These are phyloP conservation scores for Rhinoderma darwinii DNA, from an alignment of 2,113 vertebrate species.

Conservation along the genomic window DNA sequence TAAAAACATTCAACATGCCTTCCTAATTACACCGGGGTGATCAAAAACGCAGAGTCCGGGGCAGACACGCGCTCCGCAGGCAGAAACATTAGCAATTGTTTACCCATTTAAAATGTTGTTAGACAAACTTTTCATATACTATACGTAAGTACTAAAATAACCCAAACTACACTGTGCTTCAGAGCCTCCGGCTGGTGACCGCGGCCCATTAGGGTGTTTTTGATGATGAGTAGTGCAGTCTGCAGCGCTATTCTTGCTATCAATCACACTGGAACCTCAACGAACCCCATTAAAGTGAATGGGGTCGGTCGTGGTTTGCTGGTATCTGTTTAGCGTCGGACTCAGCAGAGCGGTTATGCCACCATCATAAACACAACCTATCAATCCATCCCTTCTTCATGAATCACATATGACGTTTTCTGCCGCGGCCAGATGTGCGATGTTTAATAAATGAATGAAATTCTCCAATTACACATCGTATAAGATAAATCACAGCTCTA, in stretches of 20 bases:
- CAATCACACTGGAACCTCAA: no score
- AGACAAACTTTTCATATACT: neutral
- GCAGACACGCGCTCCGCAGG: neutral
- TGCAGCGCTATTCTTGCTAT: no score
- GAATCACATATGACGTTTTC: neutral
- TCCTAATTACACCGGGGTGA: slow-evolving; percentile 32
- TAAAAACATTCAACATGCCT: slow-evolving; percentile 27
- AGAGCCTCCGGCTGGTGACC: no score
- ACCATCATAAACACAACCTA: no score
- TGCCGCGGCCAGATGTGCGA: neutral
- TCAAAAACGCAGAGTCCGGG: neutral
- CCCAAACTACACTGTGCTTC: no score
- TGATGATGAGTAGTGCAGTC: no score
- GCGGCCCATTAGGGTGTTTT: no score
- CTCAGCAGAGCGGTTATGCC: no score
- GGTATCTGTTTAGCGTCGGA: no score
- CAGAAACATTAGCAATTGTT: neutral
- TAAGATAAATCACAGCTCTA: neutral
- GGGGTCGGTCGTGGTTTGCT: no score
- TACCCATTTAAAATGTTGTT: neutral
- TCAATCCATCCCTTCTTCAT: neutral
- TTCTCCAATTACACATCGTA: neutral
- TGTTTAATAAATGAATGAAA: neutral
- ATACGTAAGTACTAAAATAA: no score
- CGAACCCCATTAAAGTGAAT: no score